phyloP scores from a whole-genome alignment of 2,113 vertebrate genomes.

The Prionailurus viverrinus region DNA sequence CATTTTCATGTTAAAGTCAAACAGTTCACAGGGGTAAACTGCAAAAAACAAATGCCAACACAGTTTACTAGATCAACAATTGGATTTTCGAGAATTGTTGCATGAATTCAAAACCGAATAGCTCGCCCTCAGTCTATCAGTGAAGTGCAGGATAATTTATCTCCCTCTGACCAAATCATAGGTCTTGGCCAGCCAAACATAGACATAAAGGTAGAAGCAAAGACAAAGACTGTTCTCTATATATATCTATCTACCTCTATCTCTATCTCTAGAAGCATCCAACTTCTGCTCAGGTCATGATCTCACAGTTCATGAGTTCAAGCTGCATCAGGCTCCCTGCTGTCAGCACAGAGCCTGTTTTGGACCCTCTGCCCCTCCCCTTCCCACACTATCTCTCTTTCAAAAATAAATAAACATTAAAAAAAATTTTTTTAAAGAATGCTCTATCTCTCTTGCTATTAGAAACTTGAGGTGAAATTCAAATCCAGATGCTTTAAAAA shows the following conservation, averaged over 20 bases:
- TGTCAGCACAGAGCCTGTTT: too few relatives aligned
- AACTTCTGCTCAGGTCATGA: too few relatives aligned
- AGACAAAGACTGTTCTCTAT: background rate
- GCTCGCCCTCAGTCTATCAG: background rate
- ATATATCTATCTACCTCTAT: too few relatives aligned
- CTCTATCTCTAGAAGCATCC: too few relatives aligned
- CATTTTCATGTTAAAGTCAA: slow-evolving; percentile 14
- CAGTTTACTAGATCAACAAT: background rate
- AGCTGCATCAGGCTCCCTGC: too few relatives aligned
- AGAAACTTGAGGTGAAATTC: background rate
- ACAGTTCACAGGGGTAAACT: background rate
- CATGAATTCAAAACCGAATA: background rate
- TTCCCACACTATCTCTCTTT: background rate
- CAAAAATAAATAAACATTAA: too few relatives aligned
- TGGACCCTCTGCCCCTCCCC: too few relatives aligned
- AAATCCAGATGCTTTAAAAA: background rate
- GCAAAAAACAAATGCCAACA: background rate
- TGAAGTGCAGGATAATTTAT: background rate
- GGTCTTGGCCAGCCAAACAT: background rate
- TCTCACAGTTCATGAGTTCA: too few relatives aligned
- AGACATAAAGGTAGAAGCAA: background rate
- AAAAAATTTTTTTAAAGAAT: too few relatives aligned
- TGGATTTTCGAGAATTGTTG: slow-evolving; percentile 20
- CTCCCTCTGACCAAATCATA: background rate
- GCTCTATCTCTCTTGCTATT: background rate